phyloP scores from a whole-genome alignment of 2,113 vertebrate species.

The Scomber scombrus region DNA sequence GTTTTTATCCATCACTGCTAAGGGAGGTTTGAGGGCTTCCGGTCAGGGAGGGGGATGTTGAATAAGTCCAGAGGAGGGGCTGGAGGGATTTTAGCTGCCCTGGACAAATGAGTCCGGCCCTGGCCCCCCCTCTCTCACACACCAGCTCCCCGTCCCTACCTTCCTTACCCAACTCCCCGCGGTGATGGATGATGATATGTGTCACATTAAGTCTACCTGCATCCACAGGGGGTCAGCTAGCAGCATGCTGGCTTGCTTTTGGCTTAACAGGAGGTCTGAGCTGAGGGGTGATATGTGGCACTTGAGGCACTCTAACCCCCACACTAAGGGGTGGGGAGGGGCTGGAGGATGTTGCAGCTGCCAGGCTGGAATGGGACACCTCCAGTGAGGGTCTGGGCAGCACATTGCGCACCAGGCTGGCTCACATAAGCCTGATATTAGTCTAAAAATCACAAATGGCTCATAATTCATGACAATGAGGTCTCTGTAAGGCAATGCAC shows the following conservation, averaged over 20 bases:
- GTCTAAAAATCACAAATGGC: slow-evolving; percentile 62
- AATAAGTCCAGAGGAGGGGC: slow-evolving; percentile 64
- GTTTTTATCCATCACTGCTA: slow-evolving; percentile 73
- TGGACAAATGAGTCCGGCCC: slow-evolving; percentile 80
- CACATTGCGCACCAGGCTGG: slow-evolving; percentile 49
- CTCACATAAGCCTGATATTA: slow-evolving; percentile 48
- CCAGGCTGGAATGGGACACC: slow-evolving; percentile 66
- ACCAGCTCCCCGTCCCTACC: slow-evolving; percentile 54
- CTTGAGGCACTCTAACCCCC: slow-evolving; percentile 72
- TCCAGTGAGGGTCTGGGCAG: slow-evolving; percentile 59
- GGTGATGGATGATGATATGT: slow-evolving; percentile 82
- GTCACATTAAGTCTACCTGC: slow-evolving; percentile 80
- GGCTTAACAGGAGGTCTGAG: slow-evolving; percentile 75
- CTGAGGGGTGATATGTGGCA: slow-evolving; percentile 78
- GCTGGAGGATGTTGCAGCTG: slow-evolving; percentile 46
- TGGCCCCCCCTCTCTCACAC: slow-evolving; percentile 67
- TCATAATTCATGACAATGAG: slow-evolving; percentile 67
- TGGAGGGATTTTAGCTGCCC: slow-evolving; percentile 87
- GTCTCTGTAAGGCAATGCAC: slow-evolving; percentile 70
- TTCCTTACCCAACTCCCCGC: slow-evolving; percentile 64
- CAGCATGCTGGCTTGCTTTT: slow-evolving; percentile 69
- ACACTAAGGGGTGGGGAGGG: background rate
- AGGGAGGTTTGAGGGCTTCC: slow-evolving; percentile 58
- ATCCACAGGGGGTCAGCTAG: slow-evolving; percentile 73
- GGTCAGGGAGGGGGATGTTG: slow-evolving; percentile 54